Evolutionary conservation across 2,797 vertebrate species (phyloP), one percentile per base, ranked within the genome.

Genomic region (Onychomys leucogaster): DNA sequence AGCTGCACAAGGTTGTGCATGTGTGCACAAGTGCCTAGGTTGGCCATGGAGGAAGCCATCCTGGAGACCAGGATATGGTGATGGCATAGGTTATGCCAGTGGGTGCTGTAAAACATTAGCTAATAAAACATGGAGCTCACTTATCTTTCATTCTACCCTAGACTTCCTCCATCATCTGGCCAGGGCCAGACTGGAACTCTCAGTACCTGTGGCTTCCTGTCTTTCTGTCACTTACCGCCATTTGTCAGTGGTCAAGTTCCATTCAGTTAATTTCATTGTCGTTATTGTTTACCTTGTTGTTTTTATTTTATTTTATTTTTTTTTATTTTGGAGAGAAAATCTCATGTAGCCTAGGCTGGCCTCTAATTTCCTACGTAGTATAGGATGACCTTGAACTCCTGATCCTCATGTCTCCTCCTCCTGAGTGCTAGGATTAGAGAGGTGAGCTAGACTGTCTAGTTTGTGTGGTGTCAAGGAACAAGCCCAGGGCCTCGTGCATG

Each of bases 201-300:
- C 11, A 6, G 16, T 16, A 4, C 2, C 34, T 1, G 5, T 0
- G 0, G 8, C 5, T 5, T 5, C 5, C 23, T 25, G 21, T 77
- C 29, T 43, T 16, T 19, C 37, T 16, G 9, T 19, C 55, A 34
- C 37, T 25, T 29, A 43, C 41, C 82, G 27, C 34, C 37, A 5
- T 25, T 73, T 14, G 19, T 75, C 71, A 19, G 55, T 34, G 4
- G 19, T 32, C 76, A 55, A n/a, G 49, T 49, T 73, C 81, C 69
- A 10, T 46, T 75, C 59, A 16, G 46, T 86, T 69, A 52, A 16
- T 32, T 1, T 52, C n/a, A 85, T 29, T 85, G 37, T 32, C 46
- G 8, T 19, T 59, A 6, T 77, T 77, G 25, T 46, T 77, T 17
- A 77, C 43, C 65, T 75, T 43, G 12, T 65, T 21, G n/a, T n/a